A percentile compares a stretch with the other conserved stretches of the same genome.
These are phyloP conservation scores for Lasioglossum albipes DNA, from an alignment of 1,140 invertebrate species.

Conservation along the genomic window DNA sequence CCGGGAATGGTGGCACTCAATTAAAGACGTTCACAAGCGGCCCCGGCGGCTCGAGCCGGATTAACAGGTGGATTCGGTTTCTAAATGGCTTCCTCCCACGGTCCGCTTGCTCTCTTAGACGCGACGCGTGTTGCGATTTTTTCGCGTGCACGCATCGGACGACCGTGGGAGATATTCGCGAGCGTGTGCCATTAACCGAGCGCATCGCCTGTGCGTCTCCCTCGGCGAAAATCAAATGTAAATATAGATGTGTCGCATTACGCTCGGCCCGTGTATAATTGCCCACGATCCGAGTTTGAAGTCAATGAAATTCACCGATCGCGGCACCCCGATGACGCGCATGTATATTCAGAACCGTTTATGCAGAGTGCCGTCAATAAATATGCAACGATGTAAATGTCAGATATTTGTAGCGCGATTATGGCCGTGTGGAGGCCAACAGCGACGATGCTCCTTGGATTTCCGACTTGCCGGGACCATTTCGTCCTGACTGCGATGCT, in stretches of 20 bases:
- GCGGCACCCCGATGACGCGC: slow-evolving; percentile 29
- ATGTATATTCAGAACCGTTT: slow-evolving; percentile 57
- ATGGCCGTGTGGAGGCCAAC: slow-evolving; percentile 33
- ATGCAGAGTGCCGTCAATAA: slow-evolving; percentile 59
- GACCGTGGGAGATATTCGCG: slow-evolving; percentile 14
- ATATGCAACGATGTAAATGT: slow-evolving; percentile 65
- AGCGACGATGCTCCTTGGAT: slow-evolving; percentile 30
- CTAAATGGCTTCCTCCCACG: slow-evolving; percentile 53
- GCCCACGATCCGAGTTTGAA: slow-evolving; percentile 39
- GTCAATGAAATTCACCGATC: slow-evolving; percentile 50
- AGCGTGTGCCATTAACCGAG: slow-evolving; percentile 37
- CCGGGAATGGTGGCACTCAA: slow-evolving; percentile 46
- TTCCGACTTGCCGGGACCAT: slow-evolving; percentile 23
- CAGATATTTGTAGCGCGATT: slow-evolving; percentile 59
- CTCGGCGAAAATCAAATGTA: slow-evolving; percentile 43
- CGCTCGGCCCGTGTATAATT: slow-evolving; percentile 23
- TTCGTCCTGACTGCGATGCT: neutral
- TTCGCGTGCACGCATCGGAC: neutral
- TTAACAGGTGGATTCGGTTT: slow-evolving; percentile 46
- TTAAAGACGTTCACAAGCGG: slow-evolving; percentile 47
- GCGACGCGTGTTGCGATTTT: slow-evolving; percentile 1
- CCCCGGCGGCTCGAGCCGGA: slow-evolving; percentile 18
- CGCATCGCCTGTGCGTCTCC: neutral
- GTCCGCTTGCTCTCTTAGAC: slow-evolving; percentile 13
- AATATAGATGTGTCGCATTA: slow-evolving; percentile 53